Evolutionary conservation across 2,113 vertebrate species (phyloP).

Genomic region (Excalfactoria chinensis): DNA sequence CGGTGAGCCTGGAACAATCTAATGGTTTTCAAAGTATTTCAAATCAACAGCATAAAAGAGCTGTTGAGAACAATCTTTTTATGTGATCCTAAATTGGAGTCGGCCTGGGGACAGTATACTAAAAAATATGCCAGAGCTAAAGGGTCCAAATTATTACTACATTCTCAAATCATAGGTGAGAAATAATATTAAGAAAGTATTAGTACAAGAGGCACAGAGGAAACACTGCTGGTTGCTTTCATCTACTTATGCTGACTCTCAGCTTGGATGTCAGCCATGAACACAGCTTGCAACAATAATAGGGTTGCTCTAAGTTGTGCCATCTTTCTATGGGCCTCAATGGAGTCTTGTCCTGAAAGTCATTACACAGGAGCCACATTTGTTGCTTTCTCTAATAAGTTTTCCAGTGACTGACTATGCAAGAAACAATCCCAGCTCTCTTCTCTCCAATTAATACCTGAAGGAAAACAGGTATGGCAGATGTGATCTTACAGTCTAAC

Average conservation of each 20-base stretch:
- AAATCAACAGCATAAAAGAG: slow-evolving; percentile 34
- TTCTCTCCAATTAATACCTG: neutral
- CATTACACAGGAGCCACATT: neutral
- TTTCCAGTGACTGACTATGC: neutral
- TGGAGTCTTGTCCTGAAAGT: neutral
- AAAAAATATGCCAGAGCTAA: neutral
- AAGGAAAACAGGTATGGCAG: neutral
- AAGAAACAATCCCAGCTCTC: neutral
- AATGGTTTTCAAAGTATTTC: slow-evolving; percentile 48
- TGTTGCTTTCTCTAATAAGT: neutral
- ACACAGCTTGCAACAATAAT: slow-evolving; percentile 29
- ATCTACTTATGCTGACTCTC: slow-evolving; percentile 49
- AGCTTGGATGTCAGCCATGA: slow-evolving; percentile 39
- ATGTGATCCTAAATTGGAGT: neutral
- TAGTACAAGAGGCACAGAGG: neutral
- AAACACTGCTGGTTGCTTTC: slow-evolving; percentile 31
- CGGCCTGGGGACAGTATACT: neutral
- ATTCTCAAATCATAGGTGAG: slow-evolving; percentile 3
- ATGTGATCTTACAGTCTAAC: neutral
- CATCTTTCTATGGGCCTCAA: neutral
- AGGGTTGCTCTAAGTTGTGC: neutral
- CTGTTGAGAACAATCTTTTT: neutral
- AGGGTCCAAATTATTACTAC: neutral
- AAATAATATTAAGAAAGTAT: slow-evolving; percentile 32
- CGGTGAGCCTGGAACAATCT: slow-evolving; percentile 53